Conservation (phyloP, 2,888 invertebrate genomes). For the Cotesia congregata region DNA sequence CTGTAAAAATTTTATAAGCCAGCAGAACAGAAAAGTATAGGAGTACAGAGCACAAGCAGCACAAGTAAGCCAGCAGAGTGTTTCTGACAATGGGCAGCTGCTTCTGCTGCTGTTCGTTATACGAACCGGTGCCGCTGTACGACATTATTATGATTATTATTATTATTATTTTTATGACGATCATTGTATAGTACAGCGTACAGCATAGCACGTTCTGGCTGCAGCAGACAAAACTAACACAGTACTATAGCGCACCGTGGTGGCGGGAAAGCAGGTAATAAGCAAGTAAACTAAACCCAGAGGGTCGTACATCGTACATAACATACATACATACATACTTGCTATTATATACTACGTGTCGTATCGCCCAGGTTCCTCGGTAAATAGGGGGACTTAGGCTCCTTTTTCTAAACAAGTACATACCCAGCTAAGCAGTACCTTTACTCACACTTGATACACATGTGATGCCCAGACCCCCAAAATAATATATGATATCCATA, state of each 20-base stretch:
- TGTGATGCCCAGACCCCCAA: too few species aligned
- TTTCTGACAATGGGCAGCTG: conserved; percentile 57
- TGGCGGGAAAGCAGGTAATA: conserved; percentile 22
- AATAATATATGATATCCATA: too few species aligned
- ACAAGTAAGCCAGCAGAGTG: conserved; percentile 6
- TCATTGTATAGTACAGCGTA: conserved; percentile 14
- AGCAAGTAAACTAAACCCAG: conserved; percentile 23
- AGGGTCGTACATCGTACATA: neutral
- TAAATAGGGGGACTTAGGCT: too few species aligned
- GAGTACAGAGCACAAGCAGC: conserved; percentile 2
- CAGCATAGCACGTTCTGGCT: conserved; percentile 1
- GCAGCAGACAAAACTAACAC: conserved; percentile 18
- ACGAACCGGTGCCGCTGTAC: conserved; percentile 60
- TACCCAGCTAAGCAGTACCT: too few species aligned
- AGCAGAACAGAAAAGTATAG: neutral
- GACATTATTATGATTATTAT: conserved; percentile 32
- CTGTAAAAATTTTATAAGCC: neutral
- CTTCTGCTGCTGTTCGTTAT: conserved; percentile 41
- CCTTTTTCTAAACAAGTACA: too few species aligned
- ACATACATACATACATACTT: neutral
- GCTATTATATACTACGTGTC: conserved; percentile 21
- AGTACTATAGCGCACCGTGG: conserved; percentile 14
- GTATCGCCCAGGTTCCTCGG: neutral
- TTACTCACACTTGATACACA: too few species aligned
- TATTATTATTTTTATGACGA: conserved; percentile 33